A percentile compares a stretch with the other conserved stretches of the same genome.
Evolutionary conservation across 2,113 vertebrate species (phyloP).

Genomic region (Protobothrops mucrosquamatus): DNA sequence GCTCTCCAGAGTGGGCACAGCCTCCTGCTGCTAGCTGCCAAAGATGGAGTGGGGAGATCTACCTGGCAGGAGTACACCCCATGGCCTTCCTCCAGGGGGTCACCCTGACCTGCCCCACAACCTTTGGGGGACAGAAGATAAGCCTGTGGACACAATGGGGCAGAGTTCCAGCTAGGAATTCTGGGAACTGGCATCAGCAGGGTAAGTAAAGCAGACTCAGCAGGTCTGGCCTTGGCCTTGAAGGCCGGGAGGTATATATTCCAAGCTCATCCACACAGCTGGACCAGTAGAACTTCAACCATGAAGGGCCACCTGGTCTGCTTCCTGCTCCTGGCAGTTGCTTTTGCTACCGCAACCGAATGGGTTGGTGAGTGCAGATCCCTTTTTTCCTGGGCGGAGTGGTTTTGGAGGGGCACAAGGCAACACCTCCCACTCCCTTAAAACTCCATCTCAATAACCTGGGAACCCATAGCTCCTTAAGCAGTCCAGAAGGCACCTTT

Average conservation of each 20-base stretch:
- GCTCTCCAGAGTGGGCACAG: background rate
- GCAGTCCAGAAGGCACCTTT: background rate
- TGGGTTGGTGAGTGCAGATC: background rate
- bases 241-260: background rate
- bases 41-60: background rate
- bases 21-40: background rate
- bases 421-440: background rate
- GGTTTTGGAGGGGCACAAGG: background rate
- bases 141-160: background rate
- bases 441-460: background rate
- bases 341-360: background rate
- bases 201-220: background rate
- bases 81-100: background rate
- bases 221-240: background rate
- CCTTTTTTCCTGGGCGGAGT: background rate
- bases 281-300: background rate
- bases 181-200: background rate
- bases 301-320: background rate
- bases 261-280: background rate
- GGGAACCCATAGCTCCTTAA: background rate
- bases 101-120: background rate
- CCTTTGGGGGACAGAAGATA: background rate
- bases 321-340: background rate
- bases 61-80: background rate
- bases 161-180: background rate